A percentile compares a stretch with the other conserved stretches of the same genome.
Evolutionary conservation across 2,888 invertebrate genomes (phyloP).

Genomic region (Andrena praecox): DNA sequence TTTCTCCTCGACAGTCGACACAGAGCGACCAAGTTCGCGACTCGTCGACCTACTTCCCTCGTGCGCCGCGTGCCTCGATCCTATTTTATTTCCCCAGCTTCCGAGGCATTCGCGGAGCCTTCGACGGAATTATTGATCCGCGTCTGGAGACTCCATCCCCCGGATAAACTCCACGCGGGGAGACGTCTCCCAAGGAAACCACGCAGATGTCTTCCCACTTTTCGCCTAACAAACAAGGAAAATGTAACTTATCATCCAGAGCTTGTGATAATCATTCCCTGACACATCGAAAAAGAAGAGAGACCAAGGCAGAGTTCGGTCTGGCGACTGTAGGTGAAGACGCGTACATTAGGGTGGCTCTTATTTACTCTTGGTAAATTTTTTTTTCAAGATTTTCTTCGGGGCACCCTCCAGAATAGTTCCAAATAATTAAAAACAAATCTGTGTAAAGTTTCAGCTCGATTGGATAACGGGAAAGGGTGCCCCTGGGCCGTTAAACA

Average conservation of each 20-base stretch:
- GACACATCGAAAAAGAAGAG: background rate
- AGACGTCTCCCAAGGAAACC: background rate
- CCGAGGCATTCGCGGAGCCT: conserved; percentile 2
- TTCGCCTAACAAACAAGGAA: background rate
- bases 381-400: too few relatives aligned
- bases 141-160: background rate
- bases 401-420: too few relatives aligned
- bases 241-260: background rate
- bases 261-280: background rate
- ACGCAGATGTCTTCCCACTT: background rate
- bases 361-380: too few relatives aligned
- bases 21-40: background rate
- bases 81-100: conserved; percentile 30
- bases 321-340: too few relatives aligned
- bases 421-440: too few relatives aligned
- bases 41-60: conserved; percentile 29
- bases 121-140: conserved; percentile 48
- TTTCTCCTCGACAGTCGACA: too few relatives aligned
- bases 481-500: too few relatives aligned
- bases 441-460: too few relatives aligned
- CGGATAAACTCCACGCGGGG: conserved; percentile 8
- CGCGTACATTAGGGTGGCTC: too few relatives aligned
- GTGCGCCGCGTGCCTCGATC: conserved; percentile 1
- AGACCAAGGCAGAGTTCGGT: too few relatives aligned
- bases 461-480: too few relatives aligned